Evolutionary conservation across 1,140 invertebrate genomes (phyloP).

Genomic region (Caenorhabditis latens): DNA sequence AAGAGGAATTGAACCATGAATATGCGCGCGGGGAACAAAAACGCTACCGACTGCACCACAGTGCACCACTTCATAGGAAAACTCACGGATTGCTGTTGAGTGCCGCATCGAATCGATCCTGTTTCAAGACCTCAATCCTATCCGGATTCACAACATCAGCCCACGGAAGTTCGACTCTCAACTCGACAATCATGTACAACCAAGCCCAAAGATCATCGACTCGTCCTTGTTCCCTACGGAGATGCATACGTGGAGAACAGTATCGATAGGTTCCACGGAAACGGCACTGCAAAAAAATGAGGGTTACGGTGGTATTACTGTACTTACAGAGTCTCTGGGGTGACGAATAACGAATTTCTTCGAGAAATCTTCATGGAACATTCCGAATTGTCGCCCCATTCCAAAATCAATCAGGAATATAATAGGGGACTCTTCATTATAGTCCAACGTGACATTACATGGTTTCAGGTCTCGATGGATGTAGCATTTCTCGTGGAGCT

Average conservation of each 20-base stretch:
- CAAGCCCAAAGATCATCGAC: slow-evolving; percentile 90
- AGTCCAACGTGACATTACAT: not conserved
- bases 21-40: too few species aligned
- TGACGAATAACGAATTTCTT: too few species aligned
- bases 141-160: slow-evolving; percentile 15
- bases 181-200: slow-evolving; percentile 40
- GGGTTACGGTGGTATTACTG: too few species aligned
- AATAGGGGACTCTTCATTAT: not conserved
- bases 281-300: not conserved
- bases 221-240: slow-evolving; percentile 84
- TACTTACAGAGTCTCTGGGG: too few species aligned
- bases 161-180: slow-evolving; percentile 32
- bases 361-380: not conserved
- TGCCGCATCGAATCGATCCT: not conserved
- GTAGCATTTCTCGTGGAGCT: not conserved
- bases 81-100: not conserved
- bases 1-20: too few species aligned
- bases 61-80: too few species aligned
- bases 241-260: slow-evolving; percentile 97
- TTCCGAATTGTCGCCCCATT: not conserved
- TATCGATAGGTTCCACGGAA: slow-evolving; percentile 94
- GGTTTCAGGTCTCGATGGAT: slow-evolving; percentile 42
- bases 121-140: slow-evolving; percentile 5
- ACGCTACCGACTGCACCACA: too few species aligned
- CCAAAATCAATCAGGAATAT: not conserved